Conservation (phyloP, 1,140 invertebrate genomes). For the Bilobella aurantiaca region DNA sequence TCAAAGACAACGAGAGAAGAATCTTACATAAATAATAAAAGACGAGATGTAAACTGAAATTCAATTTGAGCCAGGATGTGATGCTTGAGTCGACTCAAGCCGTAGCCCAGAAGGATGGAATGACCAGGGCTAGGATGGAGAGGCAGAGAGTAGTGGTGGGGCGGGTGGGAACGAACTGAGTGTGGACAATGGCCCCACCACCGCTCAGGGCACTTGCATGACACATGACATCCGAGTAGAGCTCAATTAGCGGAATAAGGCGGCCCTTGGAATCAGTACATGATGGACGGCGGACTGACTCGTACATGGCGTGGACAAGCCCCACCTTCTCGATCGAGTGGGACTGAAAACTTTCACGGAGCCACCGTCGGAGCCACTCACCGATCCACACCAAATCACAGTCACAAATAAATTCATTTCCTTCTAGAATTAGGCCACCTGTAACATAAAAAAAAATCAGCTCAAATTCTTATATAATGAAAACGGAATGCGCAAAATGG, state of each 20-base stretch:
- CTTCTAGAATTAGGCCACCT: conserved; percentile 70
- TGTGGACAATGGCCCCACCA: neutral
- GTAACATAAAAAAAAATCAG: neutral
- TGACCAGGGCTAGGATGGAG: neutral
- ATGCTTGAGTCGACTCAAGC: too few relatives aligned
- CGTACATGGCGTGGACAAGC: conserved; percentile 43
- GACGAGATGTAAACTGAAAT: too few relatives aligned
- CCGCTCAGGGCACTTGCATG: conserved; percentile 59
- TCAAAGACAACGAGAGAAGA: too few relatives aligned
- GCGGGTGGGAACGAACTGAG: neutral
- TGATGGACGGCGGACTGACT: conserved; percentile 46
- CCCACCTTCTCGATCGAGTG: conserved; percentile 50
- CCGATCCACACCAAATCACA: conserved; percentile 80
- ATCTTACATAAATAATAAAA: too few relatives aligned
- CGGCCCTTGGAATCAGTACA: conserved; percentile 53
- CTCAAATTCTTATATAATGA: too few relatives aligned
- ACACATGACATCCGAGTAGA: conserved; percentile 62
- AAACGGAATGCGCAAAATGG: too few relatives aligned
- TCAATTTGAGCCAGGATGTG: too few relatives aligned
- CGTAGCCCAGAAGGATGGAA: too few relatives aligned
- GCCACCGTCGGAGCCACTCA: conserved; percentile 73
- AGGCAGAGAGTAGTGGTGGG: neutral
- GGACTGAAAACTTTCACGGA: conserved; percentile 61
- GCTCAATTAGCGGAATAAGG: conserved; percentile 54
- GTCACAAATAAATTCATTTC: conserved; percentile 73